Base-by-base conservation (phyloP, 2,797 vertebrate species). In the Xenentodon cancila region DNA sequence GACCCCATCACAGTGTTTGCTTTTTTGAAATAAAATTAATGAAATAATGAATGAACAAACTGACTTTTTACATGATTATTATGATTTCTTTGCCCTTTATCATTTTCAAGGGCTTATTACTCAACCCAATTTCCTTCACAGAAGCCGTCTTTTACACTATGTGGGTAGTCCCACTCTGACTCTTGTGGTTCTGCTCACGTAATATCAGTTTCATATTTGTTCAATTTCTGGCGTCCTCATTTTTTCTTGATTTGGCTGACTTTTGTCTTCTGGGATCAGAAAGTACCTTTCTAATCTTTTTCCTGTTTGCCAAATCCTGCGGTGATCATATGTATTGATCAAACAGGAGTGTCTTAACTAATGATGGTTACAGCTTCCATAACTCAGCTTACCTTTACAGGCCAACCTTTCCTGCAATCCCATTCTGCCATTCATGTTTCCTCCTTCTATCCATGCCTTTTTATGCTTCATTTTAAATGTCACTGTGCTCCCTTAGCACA, bases 281-380 rank as follows among this genome's bases (percentile, higher is more conserved):
- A 27, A 2, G 3, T 12, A 53, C 32, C 59, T 34, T 50, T 30
- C 15, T 30, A 11, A 44, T 53, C 18, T 17, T 18, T 32, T 25
- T 65, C 27, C 59, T 47, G n/a, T 61, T 42, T 68, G 21, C n/a
- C 61, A 18, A 43, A 17, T 30, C 53, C 11, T 16, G 21, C 61
- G 58, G 67, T 3, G 53, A 53, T 60, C 44, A 0, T 59, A 53
- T 47, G 27, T 80, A 86, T 81, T 59, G 81, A 85, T 82, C 78
- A 75, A 64, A 69, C 80, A 66, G 71, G 54, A 30, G 57, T 22
- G 44, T 80, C 48, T 59, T 11, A 65, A 77, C 62, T 58, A 52
- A 85, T 70, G 63, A 71, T 71, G 49, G 81, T 88, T 68, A 79
- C 55, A 48, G 43, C 30, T 34, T 77, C 75, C 50, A 40, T 45